Evolutionary conservation across 2,113 vertebrate genomes (phyloP).

Genomic region (Sclerurus mexicanus): DNA sequence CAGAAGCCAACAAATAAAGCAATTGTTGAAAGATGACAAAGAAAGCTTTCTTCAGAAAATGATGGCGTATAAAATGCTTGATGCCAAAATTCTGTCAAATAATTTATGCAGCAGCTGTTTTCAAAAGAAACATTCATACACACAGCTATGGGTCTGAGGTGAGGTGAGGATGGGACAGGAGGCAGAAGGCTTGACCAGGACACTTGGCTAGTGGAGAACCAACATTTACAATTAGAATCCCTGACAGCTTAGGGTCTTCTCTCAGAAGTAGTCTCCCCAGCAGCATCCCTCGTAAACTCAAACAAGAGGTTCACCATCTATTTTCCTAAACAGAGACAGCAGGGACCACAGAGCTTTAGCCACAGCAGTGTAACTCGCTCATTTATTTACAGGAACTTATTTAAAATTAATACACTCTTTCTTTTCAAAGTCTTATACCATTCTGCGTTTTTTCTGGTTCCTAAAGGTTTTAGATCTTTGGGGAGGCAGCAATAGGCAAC

Average conservation of each 20-base stretch:
- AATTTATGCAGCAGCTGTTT: constrained; percentile 60
- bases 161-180: constrained; percentile 17
- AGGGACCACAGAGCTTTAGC: not conserved
- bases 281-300: not conserved
- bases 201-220: not conserved
- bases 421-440: not conserved
- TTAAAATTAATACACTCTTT: not conserved
- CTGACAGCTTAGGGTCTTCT: not conserved
- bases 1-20: constrained; percentile 40
- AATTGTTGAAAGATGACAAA: constrained; percentile 60
- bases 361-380: not conserved
- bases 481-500: not conserved
- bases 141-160: not conserved
- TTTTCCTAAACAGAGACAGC: not conserved
- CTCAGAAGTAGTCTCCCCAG: not conserved
- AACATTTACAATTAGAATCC: not conserved
- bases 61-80: not conserved
- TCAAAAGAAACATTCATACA: constrained; percentile 54
- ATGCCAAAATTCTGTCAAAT: constrained; percentile 53
- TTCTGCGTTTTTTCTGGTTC: not conserved
- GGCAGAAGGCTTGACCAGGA: not conserved
- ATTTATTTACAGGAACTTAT: not conserved
- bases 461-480: not conserved
- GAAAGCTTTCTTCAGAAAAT: constrained; percentile 46
- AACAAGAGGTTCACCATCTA: not conserved